Evolutionary conservation across 1,140 invertebrate species (phyloP).

Genomic region (Acromyrmex echinatior): DNA sequence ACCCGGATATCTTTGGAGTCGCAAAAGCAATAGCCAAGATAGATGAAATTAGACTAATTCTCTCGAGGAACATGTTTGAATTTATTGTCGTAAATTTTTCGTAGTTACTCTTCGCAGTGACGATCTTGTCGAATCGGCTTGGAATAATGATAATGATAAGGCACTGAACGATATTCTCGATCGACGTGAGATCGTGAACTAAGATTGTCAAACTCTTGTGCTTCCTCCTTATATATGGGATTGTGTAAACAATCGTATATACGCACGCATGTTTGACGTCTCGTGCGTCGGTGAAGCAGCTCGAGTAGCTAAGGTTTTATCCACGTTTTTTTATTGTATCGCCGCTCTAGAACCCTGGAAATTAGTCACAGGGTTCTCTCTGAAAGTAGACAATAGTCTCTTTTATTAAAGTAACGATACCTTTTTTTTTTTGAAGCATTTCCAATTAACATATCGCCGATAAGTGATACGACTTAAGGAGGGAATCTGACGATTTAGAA

Average conservation of each 20-base stretch:
- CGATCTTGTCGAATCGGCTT: background rate
- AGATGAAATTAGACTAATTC: slow-evolving; percentile 22
- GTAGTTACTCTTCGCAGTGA: background rate
- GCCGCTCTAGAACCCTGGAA: slow-evolving; percentile 6
- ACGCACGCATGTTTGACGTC: slow-evolving; percentile 81
- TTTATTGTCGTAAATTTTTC: slow-evolving; percentile 2
- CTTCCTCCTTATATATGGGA: slow-evolving; percentile 85
- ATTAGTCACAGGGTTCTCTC: background rate
- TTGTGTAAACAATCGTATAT: slow-evolving; percentile 85
- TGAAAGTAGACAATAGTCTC: background rate
- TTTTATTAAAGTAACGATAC: background rate
- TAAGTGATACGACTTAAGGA: background rate
- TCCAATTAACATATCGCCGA: background rate
- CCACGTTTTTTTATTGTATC: slow-evolving; percentile 62
- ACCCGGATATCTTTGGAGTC: slow-evolving; percentile 60
- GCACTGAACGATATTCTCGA: slow-evolving; percentile 50
- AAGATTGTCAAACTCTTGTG: slow-evolving; percentile 84
- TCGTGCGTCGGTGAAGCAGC: slow-evolving; percentile 70
- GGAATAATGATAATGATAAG: background rate
- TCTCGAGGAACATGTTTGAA: slow-evolving; percentile 53
- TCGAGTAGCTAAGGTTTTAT: slow-evolving; percentile 78
- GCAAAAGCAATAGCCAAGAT: slow-evolving; percentile 32
- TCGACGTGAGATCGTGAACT: slow-evolving; percentile 80
- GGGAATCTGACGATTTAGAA: too few species aligned
- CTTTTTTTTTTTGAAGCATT: background rate